phyloP scores from a whole-genome alignment of 2,888 invertebrate species.

The Quadroppia sp. region DNA sequence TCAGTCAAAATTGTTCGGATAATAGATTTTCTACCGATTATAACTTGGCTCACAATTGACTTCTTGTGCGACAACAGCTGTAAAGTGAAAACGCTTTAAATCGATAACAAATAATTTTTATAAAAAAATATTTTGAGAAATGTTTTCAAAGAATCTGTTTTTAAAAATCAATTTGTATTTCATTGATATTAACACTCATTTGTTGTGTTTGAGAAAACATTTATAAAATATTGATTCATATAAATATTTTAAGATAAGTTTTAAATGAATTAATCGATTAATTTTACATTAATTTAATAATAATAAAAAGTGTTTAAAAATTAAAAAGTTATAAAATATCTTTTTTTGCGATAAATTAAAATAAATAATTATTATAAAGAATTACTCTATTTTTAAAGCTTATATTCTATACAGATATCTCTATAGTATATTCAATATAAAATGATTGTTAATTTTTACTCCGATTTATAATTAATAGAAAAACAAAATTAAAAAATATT shows the following conservation, averaged over 20 bases:
- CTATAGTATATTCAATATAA: neutral
- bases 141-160: neutral
- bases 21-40: neutral
- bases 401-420: too few relatives aligned
- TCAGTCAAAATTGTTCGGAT: neutral
- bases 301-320: too few relatives aligned
- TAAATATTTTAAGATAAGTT: too few relatives aligned
- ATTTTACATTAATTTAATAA: too few relatives aligned
- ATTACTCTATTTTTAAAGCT: too few relatives aligned
- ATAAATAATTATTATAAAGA: too few relatives aligned
- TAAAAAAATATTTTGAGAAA: neutral
- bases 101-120: constrained; percentile 1
- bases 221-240: too few relatives aligned
- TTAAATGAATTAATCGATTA: too few relatives aligned
- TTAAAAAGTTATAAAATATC: too few relatives aligned
- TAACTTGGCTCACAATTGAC: neutral
- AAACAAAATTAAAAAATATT: neutral
- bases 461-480: neutral
- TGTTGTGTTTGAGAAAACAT: too few relatives aligned
- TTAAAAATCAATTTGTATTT: neutral
- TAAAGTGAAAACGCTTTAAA: constrained; percentile 15
- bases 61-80: constrained; percentile 14
- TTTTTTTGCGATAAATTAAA: too few relatives aligned
- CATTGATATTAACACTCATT: too few relatives aligned
- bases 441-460: neutral